phyloP scores from a whole-genome alignment of 2,113 vertebrate species.

The Dicentrarchus labrax region DNA sequence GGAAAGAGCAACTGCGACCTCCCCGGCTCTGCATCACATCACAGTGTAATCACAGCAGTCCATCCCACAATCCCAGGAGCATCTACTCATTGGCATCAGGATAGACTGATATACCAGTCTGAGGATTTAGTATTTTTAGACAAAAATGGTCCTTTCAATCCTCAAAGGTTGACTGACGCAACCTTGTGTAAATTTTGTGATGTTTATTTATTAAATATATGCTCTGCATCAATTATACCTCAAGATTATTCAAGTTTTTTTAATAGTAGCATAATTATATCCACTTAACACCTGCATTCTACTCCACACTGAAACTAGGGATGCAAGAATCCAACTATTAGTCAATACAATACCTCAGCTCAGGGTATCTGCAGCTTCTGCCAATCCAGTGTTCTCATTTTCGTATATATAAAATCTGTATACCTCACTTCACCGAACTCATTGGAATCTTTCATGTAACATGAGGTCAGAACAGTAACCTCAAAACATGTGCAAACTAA shows the following conservation, averaged over 20 bases:
- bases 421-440: not conserved
- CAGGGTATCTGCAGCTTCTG: too few species aligned
- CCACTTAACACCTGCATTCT: not conserved
- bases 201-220: not conserved
- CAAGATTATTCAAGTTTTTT: not conserved
- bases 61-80: slow-evolving; percentile 14
- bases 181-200: not conserved
- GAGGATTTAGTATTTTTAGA: slow-evolving; percentile 3
- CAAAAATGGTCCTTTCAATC: not conserved
- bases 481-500: too few species aligned
- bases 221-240: not conserved
- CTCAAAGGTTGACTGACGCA: slow-evolving; percentile 15
- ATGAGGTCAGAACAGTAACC: not conserved
- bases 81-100: not conserved
- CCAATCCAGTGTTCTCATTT: not conserved
- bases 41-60: slow-evolving; percentile 50
- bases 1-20: slow-evolving; percentile 65
- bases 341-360: not conserved
- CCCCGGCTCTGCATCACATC: slow-evolving; percentile 35
- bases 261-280: not conserved
- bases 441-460: not conserved
- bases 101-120: not conserved
- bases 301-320: too few species aligned
- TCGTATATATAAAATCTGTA: not conserved
- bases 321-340: not conserved